Percentiles rank a stretch among this genome's conserved stretches.
Conservation (phyloP, 2,797 vertebrate genomes). For the Molothrus ater region DNA sequence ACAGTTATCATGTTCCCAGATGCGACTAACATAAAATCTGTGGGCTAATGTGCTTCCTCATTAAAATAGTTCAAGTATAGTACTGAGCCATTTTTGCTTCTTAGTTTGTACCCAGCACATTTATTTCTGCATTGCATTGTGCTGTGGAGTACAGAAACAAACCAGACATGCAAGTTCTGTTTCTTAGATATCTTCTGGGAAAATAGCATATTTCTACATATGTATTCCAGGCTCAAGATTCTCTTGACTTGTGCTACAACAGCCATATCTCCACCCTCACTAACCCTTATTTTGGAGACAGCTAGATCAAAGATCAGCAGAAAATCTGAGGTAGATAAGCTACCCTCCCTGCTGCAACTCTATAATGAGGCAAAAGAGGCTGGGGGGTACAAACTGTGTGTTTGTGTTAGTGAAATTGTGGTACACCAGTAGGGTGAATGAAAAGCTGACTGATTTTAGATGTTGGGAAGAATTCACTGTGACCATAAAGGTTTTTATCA, state of each 20-base stretch:
- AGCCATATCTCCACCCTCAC: background rate
- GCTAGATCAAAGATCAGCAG: background rate
- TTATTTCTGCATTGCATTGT: background rate
- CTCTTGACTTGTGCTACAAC: background rate
- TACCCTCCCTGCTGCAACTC: background rate
- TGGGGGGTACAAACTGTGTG: background rate
- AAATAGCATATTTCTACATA: background rate
- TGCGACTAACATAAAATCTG: background rate
- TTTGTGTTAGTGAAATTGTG: background rate
- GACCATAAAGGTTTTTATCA: background rate
- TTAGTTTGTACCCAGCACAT: background rate
- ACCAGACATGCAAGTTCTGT: accelerated
- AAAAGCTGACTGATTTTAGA: background rate
- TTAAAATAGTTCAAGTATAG: background rate
- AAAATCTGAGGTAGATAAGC: background rate
- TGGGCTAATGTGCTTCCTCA: background rate
- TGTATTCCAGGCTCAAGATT: background rate
- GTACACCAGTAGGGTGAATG: background rate
- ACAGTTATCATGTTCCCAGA: background rate
- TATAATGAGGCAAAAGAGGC: background rate
- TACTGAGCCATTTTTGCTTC: background rate
- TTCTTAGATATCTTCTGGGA: background rate
- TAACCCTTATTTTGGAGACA: background rate
- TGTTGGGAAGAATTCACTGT: background rate
- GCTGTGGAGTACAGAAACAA: background rate